Conservation (phyloP, 2,797 vertebrate species). For the Acanthurus lineatus region DNA sequence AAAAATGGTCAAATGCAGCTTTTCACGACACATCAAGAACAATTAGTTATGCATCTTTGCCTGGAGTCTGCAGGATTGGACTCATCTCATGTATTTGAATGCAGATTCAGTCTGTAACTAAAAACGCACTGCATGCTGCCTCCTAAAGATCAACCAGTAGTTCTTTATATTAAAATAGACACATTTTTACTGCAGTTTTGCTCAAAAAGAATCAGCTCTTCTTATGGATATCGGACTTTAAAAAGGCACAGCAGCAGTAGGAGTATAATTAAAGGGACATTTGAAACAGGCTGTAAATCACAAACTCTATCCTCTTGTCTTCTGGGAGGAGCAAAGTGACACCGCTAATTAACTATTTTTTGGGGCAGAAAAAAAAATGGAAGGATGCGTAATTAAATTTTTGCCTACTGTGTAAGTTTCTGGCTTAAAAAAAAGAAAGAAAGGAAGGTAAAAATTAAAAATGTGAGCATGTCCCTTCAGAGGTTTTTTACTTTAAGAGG, state of each 20-base stretch:
- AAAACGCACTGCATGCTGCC: not conserved
- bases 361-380: not conserved
- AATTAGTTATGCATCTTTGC: constrained; percentile 25
- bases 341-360: constrained; percentile 20
- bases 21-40: constrained; percentile 40
- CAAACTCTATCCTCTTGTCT: constrained; percentile 24
- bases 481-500: constrained; percentile 20
- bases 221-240: not conserved
- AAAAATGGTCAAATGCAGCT: constrained; percentile 27
- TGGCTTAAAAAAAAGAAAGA: not conserved
- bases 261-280: constrained; percentile 18
- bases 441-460: constrained; percentile 25
- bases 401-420: constrained; percentile 32
- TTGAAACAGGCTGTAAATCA: constrained; percentile 2
- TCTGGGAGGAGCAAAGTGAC: constrained; percentile 11
- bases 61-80: not conserved
- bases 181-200: not conserved
- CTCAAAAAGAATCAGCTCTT: constrained; percentile 6
- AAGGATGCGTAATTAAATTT: constrained; percentile 31
- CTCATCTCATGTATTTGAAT: not conserved
- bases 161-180: not conserved
- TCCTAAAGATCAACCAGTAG: too few relatives aligned
- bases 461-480: constrained; percentile 17
- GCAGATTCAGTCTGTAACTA: constrained; percentile 9
- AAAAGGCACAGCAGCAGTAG: constrained; percentile 1